Evolutionary conservation across 92 coral and sea anemone genomes (phyloP).

Genomic region (Siderastrea radians): DNA sequence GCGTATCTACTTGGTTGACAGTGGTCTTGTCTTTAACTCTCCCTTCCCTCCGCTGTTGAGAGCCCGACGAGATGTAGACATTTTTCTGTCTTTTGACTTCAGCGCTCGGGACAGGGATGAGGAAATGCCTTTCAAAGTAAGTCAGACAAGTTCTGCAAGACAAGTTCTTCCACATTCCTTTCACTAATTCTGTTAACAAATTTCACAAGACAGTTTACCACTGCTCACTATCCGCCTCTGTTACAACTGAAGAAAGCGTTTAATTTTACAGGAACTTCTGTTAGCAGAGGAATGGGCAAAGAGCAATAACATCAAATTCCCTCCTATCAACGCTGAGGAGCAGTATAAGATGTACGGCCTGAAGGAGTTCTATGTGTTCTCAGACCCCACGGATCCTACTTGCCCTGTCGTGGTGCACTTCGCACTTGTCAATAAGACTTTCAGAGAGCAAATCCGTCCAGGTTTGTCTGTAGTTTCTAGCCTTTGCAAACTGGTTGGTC

Average conservation of each 20-base stretch:
- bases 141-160: not conserved
- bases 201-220: too few relatives aligned
- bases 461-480: constrained; percentile 47
- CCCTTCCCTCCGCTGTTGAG: constrained; percentile 83
- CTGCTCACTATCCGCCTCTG: too few relatives aligned
- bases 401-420: constrained; percentile 90
- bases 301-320: constrained; percentile 77
- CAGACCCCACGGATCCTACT: constrained; percentile 68
- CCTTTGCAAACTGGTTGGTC: too few relatives aligned
- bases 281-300: constrained; percentile 92
- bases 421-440: constrained; percentile 82
- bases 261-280: constrained; percentile 65
- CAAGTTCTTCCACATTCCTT: too few relatives aligned
- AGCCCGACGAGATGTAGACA: constrained; percentile 78
- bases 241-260: not conserved
- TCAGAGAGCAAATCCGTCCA: constrained; percentile 76
- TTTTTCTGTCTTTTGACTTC: constrained; percentile 86
- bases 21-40: constrained; percentile 85
- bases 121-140: constrained; percentile 27
- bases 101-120: constrained; percentile 77
- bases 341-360: constrained; percentile 69
- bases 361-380: constrained; percentile 88
- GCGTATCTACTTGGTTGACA: constrained; percentile 81
- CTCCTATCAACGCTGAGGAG: constrained; percentile 81
- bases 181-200: too few relatives aligned